Percentiles rank a stretch among this genome's conserved stretches.
These are phyloP conservation scores for Laupala kohalensis DNA, from an alignment of 1,140 invertebrate species.

Conservation along the genomic window DNA sequence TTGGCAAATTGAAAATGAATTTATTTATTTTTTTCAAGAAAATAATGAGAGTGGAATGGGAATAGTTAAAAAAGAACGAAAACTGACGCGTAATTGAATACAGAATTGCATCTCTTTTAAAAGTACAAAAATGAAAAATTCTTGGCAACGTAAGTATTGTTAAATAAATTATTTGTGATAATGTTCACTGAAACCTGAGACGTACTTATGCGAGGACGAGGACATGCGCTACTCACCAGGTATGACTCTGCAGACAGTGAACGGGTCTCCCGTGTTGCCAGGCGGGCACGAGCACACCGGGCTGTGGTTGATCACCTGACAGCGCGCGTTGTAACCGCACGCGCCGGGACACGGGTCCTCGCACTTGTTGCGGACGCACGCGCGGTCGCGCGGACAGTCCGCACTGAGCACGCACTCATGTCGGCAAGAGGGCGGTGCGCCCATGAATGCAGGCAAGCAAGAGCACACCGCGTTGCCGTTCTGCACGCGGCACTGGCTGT, in stretches of 20 bases:
- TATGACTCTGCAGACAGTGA: slow-evolving; percentile 46
- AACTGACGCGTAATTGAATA: too few species aligned
- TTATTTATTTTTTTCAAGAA: too few species aligned
- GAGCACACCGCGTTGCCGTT: slow-evolving; percentile 49
- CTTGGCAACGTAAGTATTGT: too few species aligned
- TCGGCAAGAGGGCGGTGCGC: slow-evolving; percentile 44
- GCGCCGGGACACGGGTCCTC: slow-evolving; percentile 57
- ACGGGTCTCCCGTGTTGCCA: slow-evolving; percentile 59
- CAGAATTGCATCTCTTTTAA: too few species aligned
- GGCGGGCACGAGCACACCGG: slow-evolving; percentile 64
- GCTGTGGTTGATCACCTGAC: slow-evolving; percentile 62
- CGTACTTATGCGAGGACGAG: too few species aligned
- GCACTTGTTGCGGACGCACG: slow-evolving; percentile 60
- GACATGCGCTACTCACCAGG: slow-evolving; percentile 25
- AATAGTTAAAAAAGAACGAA: too few species aligned
- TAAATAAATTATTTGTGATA: too few species aligned
- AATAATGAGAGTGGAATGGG: too few species aligned
- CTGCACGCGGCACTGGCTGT: slow-evolving; percentile 48
- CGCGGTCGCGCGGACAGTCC: slow-evolving; percentile 55
- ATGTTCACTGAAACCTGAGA: too few species aligned
- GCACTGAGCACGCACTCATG: slow-evolving; percentile 63
- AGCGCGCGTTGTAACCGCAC: slow-evolving; percentile 52
- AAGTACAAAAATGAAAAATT: too few species aligned
- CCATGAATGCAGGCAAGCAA: slow-evolving; percentile 52
- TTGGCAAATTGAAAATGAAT: too few species aligned